These are phyloP conservation scores for Rhopalosiphum nymphaeae DNA, from an alignment of 2,888 invertebrate species.

Conservation along the genomic window DNA sequence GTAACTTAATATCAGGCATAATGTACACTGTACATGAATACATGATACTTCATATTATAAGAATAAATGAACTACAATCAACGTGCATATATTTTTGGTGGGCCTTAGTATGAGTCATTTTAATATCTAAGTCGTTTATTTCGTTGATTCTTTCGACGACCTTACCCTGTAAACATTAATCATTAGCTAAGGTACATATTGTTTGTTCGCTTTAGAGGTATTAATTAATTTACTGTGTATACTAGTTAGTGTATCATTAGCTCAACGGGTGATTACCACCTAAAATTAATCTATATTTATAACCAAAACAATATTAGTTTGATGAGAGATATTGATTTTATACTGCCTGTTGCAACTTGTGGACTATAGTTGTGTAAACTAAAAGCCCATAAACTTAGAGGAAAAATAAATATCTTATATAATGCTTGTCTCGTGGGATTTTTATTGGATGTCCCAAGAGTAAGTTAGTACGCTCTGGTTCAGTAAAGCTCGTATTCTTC, in stretches of 20 bases:
- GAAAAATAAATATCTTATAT: constrained; percentile 38
- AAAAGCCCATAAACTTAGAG: not conserved
- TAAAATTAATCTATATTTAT: not conserved
- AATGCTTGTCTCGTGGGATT: constrained; percentile 24
- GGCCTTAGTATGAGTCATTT: not conserved
- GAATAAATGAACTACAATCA: not conserved
- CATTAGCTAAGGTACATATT: not conserved
- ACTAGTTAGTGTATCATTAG: not conserved
- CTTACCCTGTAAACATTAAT: not conserved
- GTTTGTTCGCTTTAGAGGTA: not conserved
- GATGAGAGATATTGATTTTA: constrained; percentile 22
- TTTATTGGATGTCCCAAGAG: not conserved
- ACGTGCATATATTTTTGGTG: not conserved
- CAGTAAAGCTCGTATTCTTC: not conserved
- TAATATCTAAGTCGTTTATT: not conserved
- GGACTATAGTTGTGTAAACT: constrained; percentile 26
- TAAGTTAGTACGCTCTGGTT: not conserved
- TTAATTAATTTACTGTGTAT: not conserved
- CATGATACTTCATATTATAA: not conserved
- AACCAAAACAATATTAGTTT: constrained; percentile 24
- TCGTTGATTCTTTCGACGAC: not conserved
- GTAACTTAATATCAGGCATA: not conserved
- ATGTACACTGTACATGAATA: not conserved
- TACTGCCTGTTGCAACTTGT: not conserved
- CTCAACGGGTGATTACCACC: too few relatives aligned